Base-by-base conservation (phyloP, 2,113 vertebrate genomes). In the Oxyruncus cristatus region DNA sequence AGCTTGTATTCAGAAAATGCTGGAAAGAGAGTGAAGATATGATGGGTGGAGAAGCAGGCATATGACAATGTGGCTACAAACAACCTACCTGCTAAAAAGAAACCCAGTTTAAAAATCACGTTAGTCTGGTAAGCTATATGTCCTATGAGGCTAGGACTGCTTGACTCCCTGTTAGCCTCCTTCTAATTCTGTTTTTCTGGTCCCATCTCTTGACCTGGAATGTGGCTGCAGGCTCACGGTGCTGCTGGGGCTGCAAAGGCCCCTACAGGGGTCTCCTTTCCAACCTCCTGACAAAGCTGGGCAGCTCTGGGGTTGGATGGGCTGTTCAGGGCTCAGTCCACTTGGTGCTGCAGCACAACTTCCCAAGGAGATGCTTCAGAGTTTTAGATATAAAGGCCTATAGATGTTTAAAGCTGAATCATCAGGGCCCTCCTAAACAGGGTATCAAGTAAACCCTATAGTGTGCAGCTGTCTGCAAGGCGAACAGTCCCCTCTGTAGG, bases 181-280 rank as follows among this genome's bases (percentile, higher is more conserved):
- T 72, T 44, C 33, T 73, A 35, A 59, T 63, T 75, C 46, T 77
- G 19, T 46, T 61, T 71, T 41, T 46, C 46, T 0, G 0, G 30
- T 47, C 42, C 75, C 1, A 3, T 39, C 9, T 72, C 37, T 56
- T 35, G 56, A 27, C 5, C 30, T 52, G 77, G 30, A 32, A 62
- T 0, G 0, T 52, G 66, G 26, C 22, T 2, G 12, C 47, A 83
- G 77, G 23, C 27, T 88, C 53, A 59, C 4, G 11, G 47, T 5
- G 6, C 28, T 37, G 12, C 44, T 81, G 2, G 1, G 12, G 19
- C 39, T 72, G 44, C 32, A 39, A 72, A 8, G 58, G 6, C 11
- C 17, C 44, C 32, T 5, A 1, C 16, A 15, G 27, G 13, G 12
- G 6, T 53, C 37, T 80, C 24, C 27, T 67, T 85, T 41, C n/a